A percentile compares a stretch with the other conserved stretches of the same genome.
These are phyloP conservation scores for Salvator merianae DNA, from an alignment of 2,113 vertebrate species.

Conservation along the genomic window DNA sequence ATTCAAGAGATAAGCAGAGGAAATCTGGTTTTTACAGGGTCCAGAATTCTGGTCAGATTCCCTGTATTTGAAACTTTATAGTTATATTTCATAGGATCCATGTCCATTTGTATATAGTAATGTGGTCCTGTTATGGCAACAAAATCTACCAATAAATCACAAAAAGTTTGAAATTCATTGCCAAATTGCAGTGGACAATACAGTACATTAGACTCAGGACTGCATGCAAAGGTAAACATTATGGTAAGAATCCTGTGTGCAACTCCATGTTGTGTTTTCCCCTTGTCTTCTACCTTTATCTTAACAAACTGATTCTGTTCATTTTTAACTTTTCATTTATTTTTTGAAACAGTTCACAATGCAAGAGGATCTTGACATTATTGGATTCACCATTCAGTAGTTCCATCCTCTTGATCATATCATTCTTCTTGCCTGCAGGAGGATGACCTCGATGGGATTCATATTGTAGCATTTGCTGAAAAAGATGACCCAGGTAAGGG, in stretches of 20 bases:
- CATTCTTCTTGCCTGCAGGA: conserved; percentile 77
- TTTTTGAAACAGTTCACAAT: background rate
- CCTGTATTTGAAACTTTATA: no score
- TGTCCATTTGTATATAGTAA: no score
- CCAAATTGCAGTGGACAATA: no score
- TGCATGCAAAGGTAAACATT: background rate
- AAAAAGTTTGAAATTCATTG: background rate
- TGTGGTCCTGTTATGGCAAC: no score
- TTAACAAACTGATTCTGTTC: background rate
- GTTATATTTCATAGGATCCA: no score
- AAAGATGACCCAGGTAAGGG: conserved; percentile 91
- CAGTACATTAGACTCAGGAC: background rate
- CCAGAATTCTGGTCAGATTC: no score
- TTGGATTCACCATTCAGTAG: background rate
- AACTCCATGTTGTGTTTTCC: background rate
- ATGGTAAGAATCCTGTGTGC: no score
- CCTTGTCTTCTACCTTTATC: background rate
- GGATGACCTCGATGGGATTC: conserved; percentile 92
- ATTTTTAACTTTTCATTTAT: no score
- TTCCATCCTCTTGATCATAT: background rate
- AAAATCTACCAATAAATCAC: no score
- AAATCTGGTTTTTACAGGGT: no score
- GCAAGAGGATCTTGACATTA: no score
- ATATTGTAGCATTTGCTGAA: conserved; percentile 98
- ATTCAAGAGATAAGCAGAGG: no score